Conservation (phyloP, 2,797 vertebrate species). For the Podarcis siculus region DNA sequence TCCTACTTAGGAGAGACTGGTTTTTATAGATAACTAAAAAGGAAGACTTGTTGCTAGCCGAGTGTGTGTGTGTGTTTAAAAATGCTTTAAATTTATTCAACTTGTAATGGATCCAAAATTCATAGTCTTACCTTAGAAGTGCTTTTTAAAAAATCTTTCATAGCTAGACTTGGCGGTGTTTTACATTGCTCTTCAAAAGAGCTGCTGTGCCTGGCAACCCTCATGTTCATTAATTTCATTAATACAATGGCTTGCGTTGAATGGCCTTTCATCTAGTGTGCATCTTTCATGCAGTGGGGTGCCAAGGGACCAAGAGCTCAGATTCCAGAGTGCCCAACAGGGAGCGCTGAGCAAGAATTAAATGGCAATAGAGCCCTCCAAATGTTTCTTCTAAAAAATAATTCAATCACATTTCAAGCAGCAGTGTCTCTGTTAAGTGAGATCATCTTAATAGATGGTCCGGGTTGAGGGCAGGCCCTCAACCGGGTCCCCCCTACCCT, state of each 20-base stretch:
- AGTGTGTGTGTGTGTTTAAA: too few relatives aligned
- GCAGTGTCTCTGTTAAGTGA: background rate
- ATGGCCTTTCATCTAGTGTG: background rate
- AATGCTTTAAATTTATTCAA: background rate
- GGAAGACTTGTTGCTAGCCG: background rate
- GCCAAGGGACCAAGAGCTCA: background rate
- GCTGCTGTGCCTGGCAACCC: slow-evolving; percentile 5
- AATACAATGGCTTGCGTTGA: background rate
- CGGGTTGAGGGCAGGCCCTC: too few relatives aligned
- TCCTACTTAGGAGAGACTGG: background rate
- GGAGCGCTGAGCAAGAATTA: background rate
- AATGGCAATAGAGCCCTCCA: background rate
- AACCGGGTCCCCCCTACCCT: too few relatives aligned
- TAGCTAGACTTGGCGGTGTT: background rate
- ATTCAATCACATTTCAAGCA: background rate
- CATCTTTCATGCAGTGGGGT: background rate
- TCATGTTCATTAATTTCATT: slow-evolving; percentile 8
- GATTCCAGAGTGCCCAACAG: background rate
- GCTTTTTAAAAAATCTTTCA: background rate
- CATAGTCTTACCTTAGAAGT: background rate
- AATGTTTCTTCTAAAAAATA: background rate
- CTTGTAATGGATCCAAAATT: background rate
- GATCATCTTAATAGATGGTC: too few relatives aligned
- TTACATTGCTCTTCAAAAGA: background rate
- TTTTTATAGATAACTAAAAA: background rate